Base-by-base conservation (phyloP, 2,113 vertebrate genomes). In the Passer domesticus region DNA sequence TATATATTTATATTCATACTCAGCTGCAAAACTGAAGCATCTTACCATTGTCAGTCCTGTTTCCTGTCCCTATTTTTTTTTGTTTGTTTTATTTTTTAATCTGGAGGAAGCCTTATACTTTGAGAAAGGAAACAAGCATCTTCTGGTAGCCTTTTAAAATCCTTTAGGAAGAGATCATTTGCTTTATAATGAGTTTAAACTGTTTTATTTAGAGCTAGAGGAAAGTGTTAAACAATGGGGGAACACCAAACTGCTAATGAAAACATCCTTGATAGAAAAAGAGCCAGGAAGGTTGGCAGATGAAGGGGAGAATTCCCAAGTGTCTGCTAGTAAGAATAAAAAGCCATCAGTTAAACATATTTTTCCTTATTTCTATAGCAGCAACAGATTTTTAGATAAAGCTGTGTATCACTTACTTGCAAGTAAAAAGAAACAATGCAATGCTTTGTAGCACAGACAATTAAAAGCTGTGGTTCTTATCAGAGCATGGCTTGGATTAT, bases 211-310 rank as follows among this genome's bases (percentile, higher is more conserved):
- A 87, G 60, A 93, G 52, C 76, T 72, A 81, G 69, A 95, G 92
- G 92, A 93, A 96, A 90, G 60, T 62, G 39, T 75, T 92, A 58
- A 89, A 95, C 92, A 96, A 96, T 88, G 64, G 78, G 82, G 44
- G 11, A 94, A 37, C 66, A 89, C 10, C 47, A 68, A 78, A 87
- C 52, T 83, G 19, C 46, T 93, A 87, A 90, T 60, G 60, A 86
- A 94, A 96, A 92, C 77, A 87, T 93, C 93, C 95, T 90, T 58
- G 37, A 52, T 2, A 81, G 58, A 67, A 83, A 90, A 95, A 70
- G 35, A 56, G 39, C 4, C 74, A 77, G 63, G 67, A 95, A 90
- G 4, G 30, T 5, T 70, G 79, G 28, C 75, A 94, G 25, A 70
- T 27, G 46, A 78, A 87, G 9, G 78, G 27, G 20, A 89, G 44